These are phyloP conservation scores for Cataglyphis albicans DNA, from an alignment of 2,888 invertebrate species.

Conservation along the genomic window DNA sequence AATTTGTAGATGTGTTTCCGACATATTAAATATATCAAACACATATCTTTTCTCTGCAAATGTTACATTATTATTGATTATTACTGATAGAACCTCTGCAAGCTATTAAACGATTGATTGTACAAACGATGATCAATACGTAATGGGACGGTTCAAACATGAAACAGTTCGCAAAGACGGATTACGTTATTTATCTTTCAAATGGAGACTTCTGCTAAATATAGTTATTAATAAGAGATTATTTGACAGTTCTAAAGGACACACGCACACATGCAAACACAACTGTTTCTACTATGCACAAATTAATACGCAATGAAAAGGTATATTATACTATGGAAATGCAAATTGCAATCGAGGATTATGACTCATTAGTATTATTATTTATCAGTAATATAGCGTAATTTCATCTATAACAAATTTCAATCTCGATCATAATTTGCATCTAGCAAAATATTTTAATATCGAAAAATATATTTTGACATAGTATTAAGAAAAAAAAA, in stretches of 20 bases:
- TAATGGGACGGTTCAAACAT: constrained; percentile 19
- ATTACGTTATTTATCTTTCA: constrained; percentile 3
- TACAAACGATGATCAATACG: background rate
- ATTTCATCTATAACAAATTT: background rate
- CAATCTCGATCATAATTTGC: background rate
- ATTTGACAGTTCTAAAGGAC: background rate
- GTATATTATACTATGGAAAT: background rate
- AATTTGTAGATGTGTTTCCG: background rate
- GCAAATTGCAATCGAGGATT: constrained; percentile 12
- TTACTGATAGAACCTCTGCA: background rate
- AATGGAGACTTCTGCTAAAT: constrained; percentile 6
- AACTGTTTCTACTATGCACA: background rate
- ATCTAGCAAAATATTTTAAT: background rate
- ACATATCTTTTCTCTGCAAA: background rate
- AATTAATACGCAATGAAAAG: constrained; percentile 9
- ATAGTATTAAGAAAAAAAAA: background rate
- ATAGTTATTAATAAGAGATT: constrained; percentile 4
- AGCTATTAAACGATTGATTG: background rate
- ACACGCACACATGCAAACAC: background rate
- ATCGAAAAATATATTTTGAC: background rate
- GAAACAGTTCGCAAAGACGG: constrained; percentile 39
- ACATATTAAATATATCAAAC: background rate
- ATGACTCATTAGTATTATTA: background rate
- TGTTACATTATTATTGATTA: background rate
- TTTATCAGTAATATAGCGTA: background rate